A percentile compares a stretch with the other conserved stretches of the same genome.
Conservation (phyloP, 2,113 vertebrate genomes). For the Neomonachus schauinslandi region DNA sequence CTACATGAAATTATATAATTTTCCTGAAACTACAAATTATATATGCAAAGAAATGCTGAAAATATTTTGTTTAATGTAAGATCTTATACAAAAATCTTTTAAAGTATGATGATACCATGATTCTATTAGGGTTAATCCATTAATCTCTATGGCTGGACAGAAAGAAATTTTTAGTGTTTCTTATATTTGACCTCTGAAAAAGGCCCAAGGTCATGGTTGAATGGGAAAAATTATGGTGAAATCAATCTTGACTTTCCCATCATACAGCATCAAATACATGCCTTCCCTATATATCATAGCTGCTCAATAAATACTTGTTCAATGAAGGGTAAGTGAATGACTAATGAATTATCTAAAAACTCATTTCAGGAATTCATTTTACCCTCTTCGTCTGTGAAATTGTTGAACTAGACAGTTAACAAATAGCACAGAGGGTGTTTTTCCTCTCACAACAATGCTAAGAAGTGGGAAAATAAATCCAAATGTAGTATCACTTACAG, state of each 20-base stretch:
- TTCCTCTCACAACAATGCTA: neutral
- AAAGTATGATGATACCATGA: neutral
- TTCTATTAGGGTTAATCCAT: neutral
- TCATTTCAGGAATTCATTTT: neutral
- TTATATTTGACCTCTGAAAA: conserved; percentile 16
- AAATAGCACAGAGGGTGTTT: neutral
- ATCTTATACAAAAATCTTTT: neutral
- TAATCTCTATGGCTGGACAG: neutral
- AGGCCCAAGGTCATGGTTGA: neutral
- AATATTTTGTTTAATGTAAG: neutral
- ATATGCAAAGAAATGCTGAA: neutral
- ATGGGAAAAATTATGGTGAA: neutral
- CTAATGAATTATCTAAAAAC: neutral
- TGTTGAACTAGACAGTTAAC: neutral
- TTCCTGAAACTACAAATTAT: neutral
- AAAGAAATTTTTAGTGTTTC: neutral
- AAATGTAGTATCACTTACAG: neutral
- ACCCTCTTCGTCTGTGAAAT: neutral
- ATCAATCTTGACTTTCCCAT: neutral
- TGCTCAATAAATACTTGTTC: neutral
- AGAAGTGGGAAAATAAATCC: neutral
- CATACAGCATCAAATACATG: neutral
- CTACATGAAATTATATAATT: neutral
- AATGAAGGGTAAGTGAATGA: neutral
- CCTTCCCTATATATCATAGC: neutral